phyloP scores from a whole-genome alignment of 2,113 vertebrate species.

The Protobothrops flavoviridis region DNA sequence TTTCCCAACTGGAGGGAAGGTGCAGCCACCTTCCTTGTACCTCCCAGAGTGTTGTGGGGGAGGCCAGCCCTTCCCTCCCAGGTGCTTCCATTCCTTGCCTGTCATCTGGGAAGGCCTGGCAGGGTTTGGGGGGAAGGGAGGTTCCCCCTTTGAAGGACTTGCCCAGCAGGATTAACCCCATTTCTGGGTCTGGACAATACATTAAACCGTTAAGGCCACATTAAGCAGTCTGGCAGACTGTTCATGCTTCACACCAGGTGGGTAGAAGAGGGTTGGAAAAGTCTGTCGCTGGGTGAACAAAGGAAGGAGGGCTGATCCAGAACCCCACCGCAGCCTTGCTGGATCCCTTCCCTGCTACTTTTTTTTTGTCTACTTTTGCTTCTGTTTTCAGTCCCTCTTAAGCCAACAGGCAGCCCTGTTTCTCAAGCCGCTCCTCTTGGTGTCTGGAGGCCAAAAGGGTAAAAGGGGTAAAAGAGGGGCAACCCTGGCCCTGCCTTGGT shows the following conservation, averaged over 20 bases:
- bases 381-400: not conserved
- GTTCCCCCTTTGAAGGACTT: not conserved
- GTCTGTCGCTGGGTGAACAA: not conserved
- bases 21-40: not conserved
- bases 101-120: not conserved
- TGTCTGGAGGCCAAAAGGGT: not conserved
- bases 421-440: not conserved
- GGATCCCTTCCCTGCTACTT: not conserved
- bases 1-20: not conserved
- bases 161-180: not conserved
- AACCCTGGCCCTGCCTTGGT: not conserved
- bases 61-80: not conserved
- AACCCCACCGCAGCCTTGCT: not conserved
- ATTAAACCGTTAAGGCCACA: not conserved
- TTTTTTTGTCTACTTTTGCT: accelerated
- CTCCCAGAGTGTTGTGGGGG: not conserved
- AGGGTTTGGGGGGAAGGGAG: not conserved
- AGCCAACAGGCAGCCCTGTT: not conserved
- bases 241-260: not conserved
- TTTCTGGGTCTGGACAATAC: not conserved
- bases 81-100: not conserved
- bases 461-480: not conserved
- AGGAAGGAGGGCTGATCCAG: not conserved
- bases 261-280: not conserved
- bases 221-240: not conserved